Conservation (phyloP, 2,888 invertebrate species). For the Apeira syringaria region DNA sequence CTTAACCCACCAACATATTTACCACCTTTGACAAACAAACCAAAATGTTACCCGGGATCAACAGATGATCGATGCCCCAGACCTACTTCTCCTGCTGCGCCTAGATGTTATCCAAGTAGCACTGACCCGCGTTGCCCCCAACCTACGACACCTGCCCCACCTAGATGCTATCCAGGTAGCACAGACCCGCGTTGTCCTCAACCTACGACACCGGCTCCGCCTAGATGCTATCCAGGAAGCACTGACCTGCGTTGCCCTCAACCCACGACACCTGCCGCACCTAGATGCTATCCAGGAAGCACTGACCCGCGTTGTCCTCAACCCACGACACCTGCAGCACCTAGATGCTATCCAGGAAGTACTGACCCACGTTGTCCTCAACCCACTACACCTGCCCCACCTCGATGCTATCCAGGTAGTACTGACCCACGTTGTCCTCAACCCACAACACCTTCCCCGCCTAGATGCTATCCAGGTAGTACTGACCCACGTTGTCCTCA, state of each 20-base stretch:
- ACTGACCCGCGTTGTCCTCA: conserved; percentile 47
- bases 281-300: conserved; percentile 54
- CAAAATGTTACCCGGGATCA: conserved; percentile 43
- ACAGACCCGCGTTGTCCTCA: conserved; percentile 30
- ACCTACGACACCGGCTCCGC: conserved; percentile 29
- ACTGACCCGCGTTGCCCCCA: conserved; percentile 31
- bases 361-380: conserved; percentile 50
- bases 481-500: conserved; percentile 46
- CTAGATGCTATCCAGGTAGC: conserved; percentile 31
- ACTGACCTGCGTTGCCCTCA: conserved; percentile 44
- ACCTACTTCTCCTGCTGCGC: conserved; percentile 37
- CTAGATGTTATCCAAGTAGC: conserved; percentile 34
- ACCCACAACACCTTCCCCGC: conserved; percentile 38
- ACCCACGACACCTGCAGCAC: conserved; percentile 46
- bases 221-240: conserved; percentile 49
- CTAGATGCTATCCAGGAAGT: conserved; percentile 36
- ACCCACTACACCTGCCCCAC: conserved; percentile 37
- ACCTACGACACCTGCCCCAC: conserved; percentile 29
- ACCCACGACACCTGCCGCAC: conserved; percentile 32
- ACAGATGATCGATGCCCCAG: conserved; percentile 41
- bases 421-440: conserved; percentile 50
- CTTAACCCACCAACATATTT: conserved; percentile 34
- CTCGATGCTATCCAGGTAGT: conserved; percentile 42
- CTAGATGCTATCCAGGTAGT: conserved; percentile 49
- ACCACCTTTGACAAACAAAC: conserved; percentile 35